Evolutionary conservation across 2,888 invertebrate species (phyloP), one percentile per base, ranked within the genome.

Genomic region (Lepidocyrtoides sp.): DNA sequence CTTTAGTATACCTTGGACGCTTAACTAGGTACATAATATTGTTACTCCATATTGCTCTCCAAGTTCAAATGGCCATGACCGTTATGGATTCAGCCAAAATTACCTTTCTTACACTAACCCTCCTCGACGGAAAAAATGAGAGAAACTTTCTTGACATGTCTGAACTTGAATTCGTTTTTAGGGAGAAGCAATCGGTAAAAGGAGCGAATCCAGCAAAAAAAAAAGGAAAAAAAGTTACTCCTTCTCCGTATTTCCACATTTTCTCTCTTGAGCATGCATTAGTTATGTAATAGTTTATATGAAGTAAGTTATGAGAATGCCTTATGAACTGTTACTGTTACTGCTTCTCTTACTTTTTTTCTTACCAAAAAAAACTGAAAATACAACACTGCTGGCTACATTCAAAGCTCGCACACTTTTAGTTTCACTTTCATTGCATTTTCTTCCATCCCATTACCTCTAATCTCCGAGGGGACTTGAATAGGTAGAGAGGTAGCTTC

Each of bases 381-480:
- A 63, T n/a, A n/a, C 8, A 32, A 8, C n/a, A 72, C 72, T 12
- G 26, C 29, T 5, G 3, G 17, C 29, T 81, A 81, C 20, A 41
- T 81, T 48, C 41, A 81, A 77, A 57, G 75, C 75, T 72, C 60
- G 63, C 81, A 69, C 88, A 79, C 63, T 87, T 88, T 54, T 69
- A 88, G 90, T 93, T 91, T 89, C 92, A 88, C 92, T 90, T 92
- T 91, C 89, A 92, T 92, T 93, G 91, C 91, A 91, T 92, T 93
- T 91, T 91, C 91, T 92, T 86, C 93, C 93, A 92, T 92, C 89
- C 92, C 92, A 92, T 92, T 92, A 89, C 89, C 82, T 69, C 63
- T 83, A 82, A 89, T 89, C 89, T 89, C 89, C 60, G 89, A 83
- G 75, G 89, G 89, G 89, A 89, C 89, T 83, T 77, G 77, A 32